phyloP scores from a whole-genome alignment of 2,888 invertebrate species.

The Shargacucullia verbasci region DNA sequence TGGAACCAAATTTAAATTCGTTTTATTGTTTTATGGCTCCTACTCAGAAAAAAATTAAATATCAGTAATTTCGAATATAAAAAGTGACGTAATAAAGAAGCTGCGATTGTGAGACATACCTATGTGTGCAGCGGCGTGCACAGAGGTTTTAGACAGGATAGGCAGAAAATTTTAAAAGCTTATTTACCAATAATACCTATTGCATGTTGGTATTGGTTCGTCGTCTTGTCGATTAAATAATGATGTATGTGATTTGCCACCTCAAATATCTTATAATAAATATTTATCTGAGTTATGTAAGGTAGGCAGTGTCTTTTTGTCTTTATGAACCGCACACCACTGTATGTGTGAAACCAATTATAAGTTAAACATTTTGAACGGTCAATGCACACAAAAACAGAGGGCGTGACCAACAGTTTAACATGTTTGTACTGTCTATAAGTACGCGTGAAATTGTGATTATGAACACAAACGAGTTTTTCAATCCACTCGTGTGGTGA shows the following conservation, averaged over 20 bases:
- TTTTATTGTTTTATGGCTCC: conserved; percentile 33
- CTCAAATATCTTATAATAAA: too few species aligned
- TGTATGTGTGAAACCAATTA: conserved; percentile 32
- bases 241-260: too few species aligned
- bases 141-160: too few species aligned
- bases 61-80: not conserved
- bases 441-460: conserved; percentile 86
- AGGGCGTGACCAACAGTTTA: conserved; percentile 82
- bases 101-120: conserved; percentile 3
- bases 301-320: too few species aligned
- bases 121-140: too few species aligned
- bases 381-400: conserved; percentile 69
- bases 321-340: too few species aligned
- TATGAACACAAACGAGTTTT: conserved; percentile 76
- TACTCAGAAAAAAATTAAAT: conserved; percentile 1
- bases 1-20: conserved; percentile 22
- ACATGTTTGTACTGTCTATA: conserved; percentile 79
- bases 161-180: too few species aligned
- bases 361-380: conserved; percentile 45
- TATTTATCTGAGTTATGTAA: too few species aligned
- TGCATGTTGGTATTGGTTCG: too few species aligned
- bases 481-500: conserved; percentile 58
- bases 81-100: conserved; percentile 26
- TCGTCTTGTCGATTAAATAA: too few species aligned
- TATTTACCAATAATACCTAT: too few species aligned